These are phyloP conservation scores for Circaetus cinerascens DNA, from an alignment of 2,113 vertebrate species.

Conservation along the genomic window DNA sequence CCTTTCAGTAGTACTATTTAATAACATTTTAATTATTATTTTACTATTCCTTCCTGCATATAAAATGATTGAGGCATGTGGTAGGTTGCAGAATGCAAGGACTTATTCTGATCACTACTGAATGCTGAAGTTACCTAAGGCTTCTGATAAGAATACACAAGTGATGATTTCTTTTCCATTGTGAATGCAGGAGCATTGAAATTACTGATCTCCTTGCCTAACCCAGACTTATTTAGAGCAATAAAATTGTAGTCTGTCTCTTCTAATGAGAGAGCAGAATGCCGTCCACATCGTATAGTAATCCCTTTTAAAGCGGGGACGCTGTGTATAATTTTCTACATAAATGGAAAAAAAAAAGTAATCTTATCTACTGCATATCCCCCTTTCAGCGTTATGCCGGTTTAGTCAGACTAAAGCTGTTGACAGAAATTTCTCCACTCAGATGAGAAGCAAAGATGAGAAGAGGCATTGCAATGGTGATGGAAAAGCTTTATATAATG, in stretches of 20 bases:
- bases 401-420: conserved; percentile 66
- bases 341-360: conserved; percentile 61
- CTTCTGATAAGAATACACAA: conserved; percentile 62
- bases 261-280: conserved; percentile 68
- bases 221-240: conserved; percentile 60
- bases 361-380: conserved; percentile 63
- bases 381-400: conserved; percentile 8
- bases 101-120: conserved; percentile 33
- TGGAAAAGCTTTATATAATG: conserved; percentile 73
- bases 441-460: conserved; percentile 71
- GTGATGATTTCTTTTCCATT: conserved; percentile 44
- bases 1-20: neutral
- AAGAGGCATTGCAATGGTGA: conserved; percentile 53
- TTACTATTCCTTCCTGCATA: conserved; percentile 22
- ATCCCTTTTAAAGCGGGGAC: conserved; percentile 65
- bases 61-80: conserved; percentile 32
- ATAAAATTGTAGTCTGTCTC: conserved; percentile 59
- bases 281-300: conserved; percentile 40
- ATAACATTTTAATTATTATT: conserved; percentile 43
- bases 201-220: conserved; percentile 59
- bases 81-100: neutral
- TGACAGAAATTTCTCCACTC: conserved; percentile 70
- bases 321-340: conserved; percentile 65
- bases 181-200: conserved; percentile 57
- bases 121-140: conserved; percentile 41